Conservation (phyloP, 2,113 vertebrate genomes). For the Paracanthobrama guichenoti region DNA sequence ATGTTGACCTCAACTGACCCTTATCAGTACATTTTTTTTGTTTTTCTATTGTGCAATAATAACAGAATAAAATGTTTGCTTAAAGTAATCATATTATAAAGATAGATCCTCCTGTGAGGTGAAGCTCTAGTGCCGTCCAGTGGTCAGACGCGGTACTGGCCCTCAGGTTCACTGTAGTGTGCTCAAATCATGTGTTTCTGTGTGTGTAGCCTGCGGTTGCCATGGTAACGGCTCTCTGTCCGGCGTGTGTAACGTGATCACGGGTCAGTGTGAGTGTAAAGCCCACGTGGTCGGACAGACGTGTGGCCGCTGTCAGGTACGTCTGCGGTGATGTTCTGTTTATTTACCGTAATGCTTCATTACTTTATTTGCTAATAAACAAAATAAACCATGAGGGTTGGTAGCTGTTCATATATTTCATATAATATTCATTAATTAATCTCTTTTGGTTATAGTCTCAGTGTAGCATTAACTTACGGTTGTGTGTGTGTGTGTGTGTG, state of each 20-base stretch:
- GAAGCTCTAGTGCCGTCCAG: slow-evolving; percentile 48
- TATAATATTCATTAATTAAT: background rate
- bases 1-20: too few species aligned
- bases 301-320: slow-evolving; percentile 88
- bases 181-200: background rate
- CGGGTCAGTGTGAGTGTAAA: slow-evolving; percentile 84
- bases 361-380: too few species aligned
- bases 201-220: slow-evolving; percentile 81
- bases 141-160: slow-evolving; percentile 21
- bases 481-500: background rate
- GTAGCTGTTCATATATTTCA: too few species aligned
- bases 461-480: too few species aligned
- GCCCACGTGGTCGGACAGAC: slow-evolving; percentile 78
- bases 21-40: background rate
- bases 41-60: background rate
- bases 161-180: background rate
- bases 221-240: slow-evolving; percentile 78
- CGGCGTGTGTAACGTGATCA: slow-evolving; percentile 77
- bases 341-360: too few species aligned
- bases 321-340: slow-evolving; percentile 22
- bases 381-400: too few species aligned
- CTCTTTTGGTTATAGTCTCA: background rate
- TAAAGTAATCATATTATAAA: background rate
- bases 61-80: too few species aligned
- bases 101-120: background rate